phyloP scores from a whole-genome alignment of 2,797 vertebrate species.

The Gymnoscopelus braueri region DNA sequence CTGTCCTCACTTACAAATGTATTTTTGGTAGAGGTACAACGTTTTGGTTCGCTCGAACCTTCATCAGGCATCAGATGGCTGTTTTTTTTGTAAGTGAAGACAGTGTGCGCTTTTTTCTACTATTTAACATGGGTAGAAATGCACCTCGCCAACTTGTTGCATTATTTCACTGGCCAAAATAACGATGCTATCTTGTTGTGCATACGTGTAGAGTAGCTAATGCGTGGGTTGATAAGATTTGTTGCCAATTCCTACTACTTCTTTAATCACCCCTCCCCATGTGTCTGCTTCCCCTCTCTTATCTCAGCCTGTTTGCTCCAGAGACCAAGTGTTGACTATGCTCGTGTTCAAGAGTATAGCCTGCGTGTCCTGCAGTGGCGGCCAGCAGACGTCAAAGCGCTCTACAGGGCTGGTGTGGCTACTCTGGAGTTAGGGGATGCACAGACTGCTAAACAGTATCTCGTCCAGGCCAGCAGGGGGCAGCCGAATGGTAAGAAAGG shows the following conservation, averaged over 20 bases:
- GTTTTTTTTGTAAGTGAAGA: no score
- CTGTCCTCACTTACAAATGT: no score
- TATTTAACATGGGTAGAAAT: neutral
- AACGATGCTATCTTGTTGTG: no score
- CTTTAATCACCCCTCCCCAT: constrained; percentile 5
- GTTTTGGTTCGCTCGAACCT: no score
- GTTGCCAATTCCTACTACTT: no score
- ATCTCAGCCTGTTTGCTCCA: constrained; percentile 88
- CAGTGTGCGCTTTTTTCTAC: no score
- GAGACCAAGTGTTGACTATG: constrained; percentile 83
- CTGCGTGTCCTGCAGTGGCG: constrained; percentile 85
- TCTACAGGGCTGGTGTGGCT: constrained; percentile 90
- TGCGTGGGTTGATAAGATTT: no score
- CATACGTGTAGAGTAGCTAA: no score
- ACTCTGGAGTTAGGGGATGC: constrained; percentile 88
- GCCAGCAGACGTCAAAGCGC: constrained; percentile 86
- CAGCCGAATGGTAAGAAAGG: constrained; percentile 86
- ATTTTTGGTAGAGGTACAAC: no score
- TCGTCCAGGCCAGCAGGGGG: constrained; percentile 80
- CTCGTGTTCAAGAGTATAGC: constrained; percentile 88
- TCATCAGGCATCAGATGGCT: no score
- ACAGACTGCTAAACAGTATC: constrained; percentile 82
- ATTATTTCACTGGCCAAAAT: neutral
- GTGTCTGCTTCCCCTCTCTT: constrained; percentile 16
- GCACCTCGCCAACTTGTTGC: neutral